phyloP scores from a whole-genome alignment of 2,888 invertebrate species.

The Drosophila barbarae region DNA sequence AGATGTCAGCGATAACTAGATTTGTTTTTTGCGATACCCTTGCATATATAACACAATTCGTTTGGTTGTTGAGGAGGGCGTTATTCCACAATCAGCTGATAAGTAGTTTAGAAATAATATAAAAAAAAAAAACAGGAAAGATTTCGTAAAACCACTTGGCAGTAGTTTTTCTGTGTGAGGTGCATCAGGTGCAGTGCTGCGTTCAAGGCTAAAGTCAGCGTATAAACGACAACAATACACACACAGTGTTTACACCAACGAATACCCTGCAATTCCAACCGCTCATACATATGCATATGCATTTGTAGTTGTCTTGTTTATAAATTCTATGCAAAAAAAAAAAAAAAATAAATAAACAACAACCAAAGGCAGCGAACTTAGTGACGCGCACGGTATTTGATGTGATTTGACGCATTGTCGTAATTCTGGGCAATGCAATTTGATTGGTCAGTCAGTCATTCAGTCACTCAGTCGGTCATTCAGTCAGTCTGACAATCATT shows the following conservation, averaged over 20 bases:
- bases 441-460: constrained; percentile 44
- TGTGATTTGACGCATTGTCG: constrained; percentile 68
- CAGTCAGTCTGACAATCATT: constrained; percentile 19
- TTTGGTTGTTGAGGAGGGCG: constrained; percentile 7
- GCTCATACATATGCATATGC: constrained; percentile 40
- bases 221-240: constrained; percentile 8
- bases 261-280: constrained; percentile 15
- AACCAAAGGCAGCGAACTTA: constrained; percentile 16
- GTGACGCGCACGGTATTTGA: constrained; percentile 63
- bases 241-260: constrained; percentile 2
- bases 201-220: constrained; percentile 51
- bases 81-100: constrained; percentile 17
- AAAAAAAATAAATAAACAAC: constrained; percentile 22
- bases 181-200: constrained; percentile 37
- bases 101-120: constrained; percentile 3
- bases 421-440: constrained; percentile 30
- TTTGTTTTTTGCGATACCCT: constrained; percentile 2
- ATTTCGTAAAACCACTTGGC: constrained; percentile 20
- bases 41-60: constrained; percentile 8
- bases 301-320: constrained; percentile 35
- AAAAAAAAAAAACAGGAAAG: constrained; percentile 21
- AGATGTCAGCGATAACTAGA: constrained; percentile 12
- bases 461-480: constrained; percentile 21
- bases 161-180: constrained; percentile 10
- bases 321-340: constrained; percentile 48